Base-by-base conservation (phyloP, 2,888 invertebrate genomes). In the Timema cristinae region DNA sequence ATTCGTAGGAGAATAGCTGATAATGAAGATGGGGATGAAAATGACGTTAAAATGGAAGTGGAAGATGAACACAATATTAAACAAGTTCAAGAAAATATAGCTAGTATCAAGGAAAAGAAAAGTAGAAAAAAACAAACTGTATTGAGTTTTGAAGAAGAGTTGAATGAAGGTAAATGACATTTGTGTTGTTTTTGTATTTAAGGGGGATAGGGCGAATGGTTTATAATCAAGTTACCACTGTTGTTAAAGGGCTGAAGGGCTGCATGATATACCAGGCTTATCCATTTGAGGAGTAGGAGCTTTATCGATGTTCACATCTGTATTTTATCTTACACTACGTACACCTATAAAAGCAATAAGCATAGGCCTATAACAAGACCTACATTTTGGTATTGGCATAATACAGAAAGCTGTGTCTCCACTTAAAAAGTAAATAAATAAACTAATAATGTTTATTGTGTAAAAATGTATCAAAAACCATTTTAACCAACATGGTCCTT, bases 131-230 rank as follows among this genome's bases (percentile, higher is more conserved):
- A 77, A 68, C 78, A 78, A 73, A 79, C 84, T 15, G 84, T 93
- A 73, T 85, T 95, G 54, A 95, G 95, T 84, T 95, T 95, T 81
- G 94, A 80, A 69, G 80, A 82, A 74, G 83, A 83, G 76, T 77
- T 89, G 76, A 91, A 91, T 79, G 90, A 90, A 85, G 90, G 86
- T 86, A 79, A 79, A 79, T 76, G 82, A 80, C 76, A 66, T 71
- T 72, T 68, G 16, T 56, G 49, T 68, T 70, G 52, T 69, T 68
- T 67, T 72, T 72, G 50, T 67, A n/a, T 63, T 7, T 71, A 0
- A 7, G n/a, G 49, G 48, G 50, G 8, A 50, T 50, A 54, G n/a
- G n/a, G 11, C 4, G n/a, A 54, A 54, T n/a, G 1, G 13, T 2
- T 54, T 1, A 13, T n/a, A 54, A 9, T 11, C 11, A n/a, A 13